A percentile compares a stretch with the other conserved stretches of the same genome.
phyloP scores from a whole-genome alignment of 2,888 invertebrate genomes.

The Erebia aethiops region DNA sequence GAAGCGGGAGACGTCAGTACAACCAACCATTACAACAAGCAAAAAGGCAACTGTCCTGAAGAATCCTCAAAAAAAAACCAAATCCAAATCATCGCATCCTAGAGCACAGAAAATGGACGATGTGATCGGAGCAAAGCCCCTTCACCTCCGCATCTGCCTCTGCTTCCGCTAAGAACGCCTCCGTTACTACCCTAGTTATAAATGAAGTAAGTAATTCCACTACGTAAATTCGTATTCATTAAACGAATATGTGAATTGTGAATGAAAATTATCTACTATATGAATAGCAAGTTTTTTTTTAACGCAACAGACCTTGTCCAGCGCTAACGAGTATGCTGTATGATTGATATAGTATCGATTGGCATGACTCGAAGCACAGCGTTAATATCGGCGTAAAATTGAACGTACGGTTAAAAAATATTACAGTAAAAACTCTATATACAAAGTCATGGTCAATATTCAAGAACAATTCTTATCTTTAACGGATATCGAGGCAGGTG shows the following conservation, averaged over 20 bases:
- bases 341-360: conserved; percentile 18
- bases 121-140: too few species aligned
- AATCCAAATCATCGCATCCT: too few species aligned
- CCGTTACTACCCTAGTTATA: too few species aligned
- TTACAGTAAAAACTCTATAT: background rate
- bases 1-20: too few species aligned
- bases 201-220: background rate
- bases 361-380: background rate
- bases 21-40: too few species aligned
- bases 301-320: background rate
- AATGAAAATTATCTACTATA: conserved; percentile 6
- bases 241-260: background rate
- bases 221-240: background rate
- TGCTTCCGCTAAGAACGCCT: too few species aligned
- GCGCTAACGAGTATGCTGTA: background rate
- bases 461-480: background rate
- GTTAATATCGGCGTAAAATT: conserved; percentile 3
- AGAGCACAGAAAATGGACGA: too few species aligned
- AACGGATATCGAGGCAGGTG: background rate
- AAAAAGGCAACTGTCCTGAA: too few species aligned
- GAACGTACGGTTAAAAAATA: conserved; percentile 6
- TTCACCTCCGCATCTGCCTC: too few species aligned
- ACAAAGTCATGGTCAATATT: background rate
- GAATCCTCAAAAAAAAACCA: too few species aligned
- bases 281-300: conserved; percentile 17